Percentiles rank a stretch among this genome's conserved stretches.
Evolutionary conservation across 1,140 invertebrate species (phyloP).

Genomic region (Penaeus vannamei): DNA sequence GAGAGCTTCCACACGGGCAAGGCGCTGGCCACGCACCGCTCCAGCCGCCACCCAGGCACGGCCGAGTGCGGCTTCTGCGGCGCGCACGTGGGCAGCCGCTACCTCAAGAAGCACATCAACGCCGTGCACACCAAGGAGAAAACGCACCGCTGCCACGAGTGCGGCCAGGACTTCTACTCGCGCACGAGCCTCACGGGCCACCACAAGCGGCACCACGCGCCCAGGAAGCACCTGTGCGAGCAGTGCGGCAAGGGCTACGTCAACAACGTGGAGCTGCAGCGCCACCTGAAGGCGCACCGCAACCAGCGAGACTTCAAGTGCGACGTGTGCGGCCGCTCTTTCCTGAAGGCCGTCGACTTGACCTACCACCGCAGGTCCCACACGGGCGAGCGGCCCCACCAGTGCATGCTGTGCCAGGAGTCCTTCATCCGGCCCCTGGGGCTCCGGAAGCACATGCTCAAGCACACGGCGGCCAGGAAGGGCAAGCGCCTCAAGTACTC

Average conservation of each 20-base stretch:
- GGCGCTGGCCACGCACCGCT: slow-evolving; percentile 49
- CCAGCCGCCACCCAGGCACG: slow-evolving; percentile 50
- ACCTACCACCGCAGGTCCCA: slow-evolving; percentile 70
- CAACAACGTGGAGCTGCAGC: slow-evolving; percentile 58
- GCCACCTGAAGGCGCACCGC: slow-evolving; percentile 60
- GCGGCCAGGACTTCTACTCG: slow-evolving; percentile 48
- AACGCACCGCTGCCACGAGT: slow-evolving; percentile 50
- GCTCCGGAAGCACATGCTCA: slow-evolving; percentile 54
- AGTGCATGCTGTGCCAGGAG: slow-evolving; percentile 72
- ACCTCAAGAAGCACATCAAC: slow-evolving; percentile 62
- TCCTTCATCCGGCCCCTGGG: slow-evolving; percentile 69
- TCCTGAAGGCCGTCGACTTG: slow-evolving; percentile 63
- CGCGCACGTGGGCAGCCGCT: slow-evolving; percentile 47
- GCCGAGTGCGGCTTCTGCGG: slow-evolving; percentile 48
- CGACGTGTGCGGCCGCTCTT: slow-evolving; percentile 57
- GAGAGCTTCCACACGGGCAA: slow-evolving; percentile 61
- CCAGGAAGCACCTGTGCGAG: slow-evolving; percentile 53
- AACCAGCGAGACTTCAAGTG: slow-evolving; percentile 71
- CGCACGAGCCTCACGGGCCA: slow-evolving; percentile 56
- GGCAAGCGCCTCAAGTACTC: slow-evolving; percentile 58
- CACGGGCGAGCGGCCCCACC: slow-evolving; percentile 70
- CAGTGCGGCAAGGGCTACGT: slow-evolving; percentile 60
- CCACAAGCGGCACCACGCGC: slow-evolving; percentile 55
- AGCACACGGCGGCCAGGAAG: slow-evolving; percentile 45
- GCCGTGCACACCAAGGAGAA: slow-evolving; percentile 66